Conservation (phyloP, 2,797 vertebrate genomes). For the Vireo griseus region DNA sequence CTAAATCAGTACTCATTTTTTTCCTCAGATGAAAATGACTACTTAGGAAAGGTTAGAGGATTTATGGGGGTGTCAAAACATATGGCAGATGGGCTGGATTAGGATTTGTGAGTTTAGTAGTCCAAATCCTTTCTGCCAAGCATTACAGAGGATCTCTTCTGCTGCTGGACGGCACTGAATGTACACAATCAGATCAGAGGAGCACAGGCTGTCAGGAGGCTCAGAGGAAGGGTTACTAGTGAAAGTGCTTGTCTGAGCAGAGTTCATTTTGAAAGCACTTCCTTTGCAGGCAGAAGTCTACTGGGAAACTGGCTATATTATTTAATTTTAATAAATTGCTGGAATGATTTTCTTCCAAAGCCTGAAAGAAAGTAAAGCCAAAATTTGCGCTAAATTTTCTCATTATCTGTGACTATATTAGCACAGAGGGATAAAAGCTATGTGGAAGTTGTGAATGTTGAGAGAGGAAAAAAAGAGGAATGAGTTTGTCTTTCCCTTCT, state of each 20-base stretch:
- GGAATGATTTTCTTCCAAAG: neutral
- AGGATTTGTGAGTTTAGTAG: slow-evolving; percentile 35
- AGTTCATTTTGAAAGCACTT: neutral
- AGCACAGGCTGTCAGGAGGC: neutral
- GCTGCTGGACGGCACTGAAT: neutral
- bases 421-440: neutral
- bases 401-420: neutral
- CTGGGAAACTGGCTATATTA: neutral
- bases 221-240: neutral
- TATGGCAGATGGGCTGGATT: slow-evolving; percentile 59
- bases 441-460: neutral
- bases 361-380: neutral
- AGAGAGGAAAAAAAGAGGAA: neutral
- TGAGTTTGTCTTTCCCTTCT: neutral
- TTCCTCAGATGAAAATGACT: slow-evolving; percentile 45
- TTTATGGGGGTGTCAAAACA: slow-evolving; percentile 53
- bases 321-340: neutral
- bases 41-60: slow-evolving; percentile 43
- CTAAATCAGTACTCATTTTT: slow-evolving; percentile 50
- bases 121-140: slow-evolving; percentile 45
- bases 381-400: neutral
- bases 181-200: neutral
- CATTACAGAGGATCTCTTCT: slow-evolving; percentile 22
- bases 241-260: neutral
- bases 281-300: neutral